Evolutionary conservation across 2,888 invertebrate genomes (phyloP).

Genomic region (Eumerus sabulonum): DNA sequence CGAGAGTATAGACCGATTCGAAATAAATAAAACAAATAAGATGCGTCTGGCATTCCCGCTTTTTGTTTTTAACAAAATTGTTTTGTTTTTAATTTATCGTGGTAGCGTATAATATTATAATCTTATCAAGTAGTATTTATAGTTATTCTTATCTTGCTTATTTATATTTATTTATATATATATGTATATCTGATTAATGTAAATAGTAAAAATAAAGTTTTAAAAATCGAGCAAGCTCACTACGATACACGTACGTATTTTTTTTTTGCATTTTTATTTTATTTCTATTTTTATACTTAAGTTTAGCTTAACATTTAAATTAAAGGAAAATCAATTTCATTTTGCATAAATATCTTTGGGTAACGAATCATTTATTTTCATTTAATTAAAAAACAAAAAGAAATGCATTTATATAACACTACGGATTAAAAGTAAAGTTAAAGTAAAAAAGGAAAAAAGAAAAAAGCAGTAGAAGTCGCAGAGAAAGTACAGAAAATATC

Average conservation of each 20-base stretch:
- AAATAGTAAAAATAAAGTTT: constrained; percentile 34
- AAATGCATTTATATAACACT: constrained; percentile 35
- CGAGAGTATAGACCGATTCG: constrained; percentile 9
- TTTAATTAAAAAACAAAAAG: constrained; percentile 11
- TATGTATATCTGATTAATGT: constrained; percentile 48
- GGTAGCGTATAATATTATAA: constrained; percentile 59
- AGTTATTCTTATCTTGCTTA: constrained; percentile 28
- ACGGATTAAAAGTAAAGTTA: constrained; percentile 7
- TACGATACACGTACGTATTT: constrained; percentile 50
- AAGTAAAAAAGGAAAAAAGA: constrained; percentile 45
- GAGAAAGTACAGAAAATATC: not conserved
- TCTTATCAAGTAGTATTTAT: constrained; percentile 67
- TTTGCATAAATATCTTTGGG: constrained; percentile 68
- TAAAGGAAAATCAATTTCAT: constrained; percentile 65
- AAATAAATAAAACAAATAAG: constrained; percentile 5
- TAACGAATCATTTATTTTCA: constrained; percentile 58
- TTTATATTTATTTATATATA: constrained; percentile 16
- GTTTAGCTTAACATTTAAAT: constrained; percentile 55
- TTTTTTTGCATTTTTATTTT: constrained; percentile 24
- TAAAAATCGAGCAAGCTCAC: constrained; percentile 59
- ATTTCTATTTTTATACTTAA: constrained; percentile 38
- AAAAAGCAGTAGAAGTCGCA: constrained; percentile 20
- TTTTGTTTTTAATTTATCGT: constrained; percentile 64
- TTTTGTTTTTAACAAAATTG: constrained; percentile 62
- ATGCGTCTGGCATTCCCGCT: constrained; percentile 6